Base-by-base conservation (phyloP, 1,140 invertebrate genomes). In the Helicoverpa armigera region DNA sequence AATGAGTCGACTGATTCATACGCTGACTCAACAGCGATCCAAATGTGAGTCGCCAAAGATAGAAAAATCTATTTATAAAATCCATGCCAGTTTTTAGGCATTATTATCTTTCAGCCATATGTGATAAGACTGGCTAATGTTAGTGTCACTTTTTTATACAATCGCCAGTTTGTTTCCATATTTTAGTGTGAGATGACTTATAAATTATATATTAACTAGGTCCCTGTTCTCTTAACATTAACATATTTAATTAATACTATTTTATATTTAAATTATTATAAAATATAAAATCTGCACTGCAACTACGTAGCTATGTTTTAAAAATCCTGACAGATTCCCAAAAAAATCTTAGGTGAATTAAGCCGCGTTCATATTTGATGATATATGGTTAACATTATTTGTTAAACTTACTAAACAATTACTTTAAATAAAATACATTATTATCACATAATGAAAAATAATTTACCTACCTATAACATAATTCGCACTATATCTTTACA, bases 181-280 rank as follows among this genome's bases (percentile, higher is more conserved):
- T 31, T 61, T 61, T 13, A 31, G 4, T 11, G 35, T 48, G 13
- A 2, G 12, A 54, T 70, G 13, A 43, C 14, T 70, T 48, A 29
- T 53, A 54, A 54, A 35, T 16, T n/a, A 16, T 18, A 14, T 12
- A 9, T 35, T 3, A 13, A 43, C n/a, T 35, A 56, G n/a, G 53
- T 4, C 12, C 53, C 1, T 18, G 23, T 73, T 29, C 9, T 56
- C 70, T 35, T 73, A 56, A 67, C 12, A 58, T 58, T 16, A 73
- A 73, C 43, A 14, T 73, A 73, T 56, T 31, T n/a, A 73, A 54
- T 73, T 73, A 43, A 58, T 56, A 73, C 70, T 73, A 73, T 29
- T 12, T 60, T 29, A 60, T 4, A 4, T n/a, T 58, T 56, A 14
- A 29, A 9, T 50, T 70, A 67, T 67, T 56, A 56, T 7, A 43